These are phyloP conservation scores for Silvanus unidentatus DNA, from an alignment of 2,888 invertebrate species.

Conservation along the genomic window DNA sequence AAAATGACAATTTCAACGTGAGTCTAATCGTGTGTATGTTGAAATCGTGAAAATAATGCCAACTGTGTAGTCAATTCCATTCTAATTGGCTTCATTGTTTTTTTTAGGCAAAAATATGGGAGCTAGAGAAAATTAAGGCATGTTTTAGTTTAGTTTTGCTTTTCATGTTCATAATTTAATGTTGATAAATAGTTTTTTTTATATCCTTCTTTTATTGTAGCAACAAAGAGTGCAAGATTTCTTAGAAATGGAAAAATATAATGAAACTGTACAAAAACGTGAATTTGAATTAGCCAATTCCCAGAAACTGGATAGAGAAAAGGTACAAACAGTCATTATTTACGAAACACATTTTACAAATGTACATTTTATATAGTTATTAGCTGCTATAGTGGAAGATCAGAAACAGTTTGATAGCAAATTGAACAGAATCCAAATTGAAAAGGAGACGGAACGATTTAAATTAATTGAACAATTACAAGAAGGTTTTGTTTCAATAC, in stretches of 20 bases:
- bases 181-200: constrained; percentile 6
- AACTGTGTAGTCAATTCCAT: neutral
- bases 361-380: constrained; percentile 44
- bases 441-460: constrained; percentile 58
- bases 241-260: constrained; percentile 57
- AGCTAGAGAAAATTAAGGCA: constrained; percentile 57
- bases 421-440: constrained; percentile 62
- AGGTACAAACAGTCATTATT: constrained; percentile 40
- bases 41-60: no score
- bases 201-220: constrained; percentile 37
- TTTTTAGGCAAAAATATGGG: constrained; percentile 56
- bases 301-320: constrained; percentile 58
- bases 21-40: constrained; percentile 1
- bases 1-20: neutral
- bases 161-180: constrained; percentile 19
- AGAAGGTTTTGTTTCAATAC: constrained; percentile 43
- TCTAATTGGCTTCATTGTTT: constrained; percentile 37
- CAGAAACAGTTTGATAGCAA: constrained; percentile 62
- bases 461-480: constrained; percentile 57
- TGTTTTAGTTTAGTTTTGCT: constrained; percentile 45
- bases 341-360: no score
- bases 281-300: constrained; percentile 61
- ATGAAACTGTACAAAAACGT: constrained; percentile 57
- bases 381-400: constrained; percentile 54
- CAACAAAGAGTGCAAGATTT: constrained; percentile 51